phyloP scores from a whole-genome alignment of 2,113 vertebrate genomes.

The Astatoreochromis straeleni region DNA sequence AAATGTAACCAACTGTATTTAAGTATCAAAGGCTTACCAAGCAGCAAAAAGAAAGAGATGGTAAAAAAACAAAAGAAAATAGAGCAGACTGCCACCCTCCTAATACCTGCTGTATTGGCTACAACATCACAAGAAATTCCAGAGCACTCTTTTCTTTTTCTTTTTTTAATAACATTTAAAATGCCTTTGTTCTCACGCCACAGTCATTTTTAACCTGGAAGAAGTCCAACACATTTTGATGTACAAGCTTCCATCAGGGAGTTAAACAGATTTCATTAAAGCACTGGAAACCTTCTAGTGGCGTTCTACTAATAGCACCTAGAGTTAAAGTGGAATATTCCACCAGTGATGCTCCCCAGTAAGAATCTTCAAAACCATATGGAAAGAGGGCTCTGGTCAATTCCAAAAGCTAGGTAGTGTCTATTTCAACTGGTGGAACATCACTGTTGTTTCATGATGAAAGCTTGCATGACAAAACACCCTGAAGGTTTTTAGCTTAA shows the following conservation, averaged over 20 bases:
- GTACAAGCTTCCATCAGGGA: not conserved
- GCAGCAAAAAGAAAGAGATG: not conserved
- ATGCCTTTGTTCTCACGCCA: not conserved
- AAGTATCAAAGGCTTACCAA: not conserved
- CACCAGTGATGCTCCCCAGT: not conserved
- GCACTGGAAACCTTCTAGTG: not conserved
- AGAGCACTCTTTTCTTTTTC: not conserved
- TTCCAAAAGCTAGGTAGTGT: not conserved
- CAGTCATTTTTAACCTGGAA: not conserved
- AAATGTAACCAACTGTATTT: not conserved
- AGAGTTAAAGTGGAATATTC: not conserved
- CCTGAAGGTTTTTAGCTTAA: not conserved
- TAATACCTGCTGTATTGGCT: not conserved
- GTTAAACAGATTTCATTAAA: not conserved
- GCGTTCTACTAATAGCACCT: not conserved
- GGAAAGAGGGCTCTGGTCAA: not conserved
- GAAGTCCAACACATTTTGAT: not conserved
- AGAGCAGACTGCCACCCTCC: not conserved
- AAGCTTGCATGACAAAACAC: not conserved
- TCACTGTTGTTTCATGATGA: not conserved
- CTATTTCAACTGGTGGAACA: not conserved
- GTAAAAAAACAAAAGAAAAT: not conserved
- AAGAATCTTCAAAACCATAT: not conserved
- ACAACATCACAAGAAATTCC: not conserved
- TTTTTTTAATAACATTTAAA: not conserved